These are phyloP conservation scores for Drosophila parabipectinata DNA, from an alignment of 1,140 invertebrate species.

Conservation along the genomic window DNA sequence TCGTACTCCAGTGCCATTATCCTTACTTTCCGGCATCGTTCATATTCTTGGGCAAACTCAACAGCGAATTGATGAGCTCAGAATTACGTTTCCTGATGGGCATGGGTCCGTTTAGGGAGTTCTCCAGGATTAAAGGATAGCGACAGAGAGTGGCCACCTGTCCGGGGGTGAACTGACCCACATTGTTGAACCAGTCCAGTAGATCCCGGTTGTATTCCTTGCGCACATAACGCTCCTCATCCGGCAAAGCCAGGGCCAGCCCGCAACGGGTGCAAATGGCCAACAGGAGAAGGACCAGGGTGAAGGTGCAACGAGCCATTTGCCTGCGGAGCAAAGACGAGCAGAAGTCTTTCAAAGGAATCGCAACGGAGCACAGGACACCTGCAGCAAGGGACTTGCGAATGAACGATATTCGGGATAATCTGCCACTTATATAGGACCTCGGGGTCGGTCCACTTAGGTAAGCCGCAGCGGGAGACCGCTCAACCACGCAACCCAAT, in stretches of 20 bases:
- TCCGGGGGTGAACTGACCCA: slow-evolving; percentile 45
- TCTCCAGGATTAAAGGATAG: slow-evolving; percentile 60
- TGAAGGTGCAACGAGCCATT: slow-evolving; percentile 43
- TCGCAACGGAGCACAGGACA: slow-evolving; percentile 29
- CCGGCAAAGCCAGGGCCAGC: slow-evolving; percentile 59
- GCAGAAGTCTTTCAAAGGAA: slow-evolving; percentile 3
- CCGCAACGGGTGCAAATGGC: slow-evolving; percentile 16
- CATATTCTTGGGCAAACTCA: slow-evolving; percentile 89
- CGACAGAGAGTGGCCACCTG: slow-evolving; percentile 58
- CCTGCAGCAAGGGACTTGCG: slow-evolving; percentile 37
- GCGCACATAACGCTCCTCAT: slow-evolving; percentile 80
- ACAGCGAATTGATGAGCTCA: slow-evolving; percentile 89
- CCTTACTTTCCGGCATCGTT: slow-evolving; percentile 87
- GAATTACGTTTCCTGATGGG: slow-evolving; percentile 87
- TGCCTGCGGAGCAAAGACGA: not conserved
- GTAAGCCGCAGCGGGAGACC: slow-evolving; percentile 62
- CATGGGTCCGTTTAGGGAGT: slow-evolving; percentile 51
- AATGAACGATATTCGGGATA: slow-evolving; percentile 42
- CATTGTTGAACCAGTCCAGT: slow-evolving; percentile 68
- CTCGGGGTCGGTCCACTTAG: slow-evolving; percentile 26
- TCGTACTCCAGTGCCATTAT: not conserved
- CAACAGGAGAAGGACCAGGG: slow-evolving; percentile 35
- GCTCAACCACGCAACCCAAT: slow-evolving; percentile 39
- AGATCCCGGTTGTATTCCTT: slow-evolving; percentile 80
- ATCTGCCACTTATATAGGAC: slow-evolving; percentile 51